Evolutionary conservation across 2,888 invertebrate species (phyloP).

Genomic region (Leucoma salicis): DNA sequence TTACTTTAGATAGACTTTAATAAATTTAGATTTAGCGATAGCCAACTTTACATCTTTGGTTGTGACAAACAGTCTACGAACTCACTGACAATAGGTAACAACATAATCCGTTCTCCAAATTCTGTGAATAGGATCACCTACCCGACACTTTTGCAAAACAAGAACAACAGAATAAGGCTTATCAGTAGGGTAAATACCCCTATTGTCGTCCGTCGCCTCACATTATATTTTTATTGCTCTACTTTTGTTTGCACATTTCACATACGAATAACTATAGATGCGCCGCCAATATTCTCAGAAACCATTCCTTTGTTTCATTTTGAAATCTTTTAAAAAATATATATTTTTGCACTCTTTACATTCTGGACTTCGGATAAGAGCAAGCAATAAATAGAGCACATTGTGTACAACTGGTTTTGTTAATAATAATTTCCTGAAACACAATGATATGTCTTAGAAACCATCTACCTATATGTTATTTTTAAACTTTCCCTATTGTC

Average conservation of each 20-base stretch:
- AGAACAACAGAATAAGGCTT: constrained; percentile 34
- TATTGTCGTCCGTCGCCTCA: constrained; percentile 41
- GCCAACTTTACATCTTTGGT: too few species aligned
- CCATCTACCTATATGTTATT: too few species aligned
- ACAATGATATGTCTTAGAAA: too few species aligned
- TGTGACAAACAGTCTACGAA: not conserved
- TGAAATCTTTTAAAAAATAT: constrained; percentile 13
- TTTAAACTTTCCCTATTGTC: too few species aligned
- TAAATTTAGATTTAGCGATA: too few species aligned
- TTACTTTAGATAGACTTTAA: too few species aligned
- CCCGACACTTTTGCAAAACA: constrained; percentile 11
- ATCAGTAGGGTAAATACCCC: constrained; percentile 45
- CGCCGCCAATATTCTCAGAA: constrained; percentile 34
- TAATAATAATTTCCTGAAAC: too few species aligned
- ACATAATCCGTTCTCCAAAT: constrained; percentile 17
- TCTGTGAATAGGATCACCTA: constrained; percentile 10
- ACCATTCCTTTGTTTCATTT: constrained; percentile 4
- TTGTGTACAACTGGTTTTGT: too few species aligned
- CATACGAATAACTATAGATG: constrained; percentile 54
- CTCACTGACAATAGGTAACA: not conserved
- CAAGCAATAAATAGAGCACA: too few species aligned
- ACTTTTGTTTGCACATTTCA: constrained; percentile 47
- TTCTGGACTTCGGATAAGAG: too few species aligned
- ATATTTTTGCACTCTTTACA: too few species aligned
- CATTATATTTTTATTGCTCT: constrained; percentile 37